Base-by-base conservation (phyloP, 2,113 vertebrate genomes). In the Ornithorhynchus anatinus region DNA sequence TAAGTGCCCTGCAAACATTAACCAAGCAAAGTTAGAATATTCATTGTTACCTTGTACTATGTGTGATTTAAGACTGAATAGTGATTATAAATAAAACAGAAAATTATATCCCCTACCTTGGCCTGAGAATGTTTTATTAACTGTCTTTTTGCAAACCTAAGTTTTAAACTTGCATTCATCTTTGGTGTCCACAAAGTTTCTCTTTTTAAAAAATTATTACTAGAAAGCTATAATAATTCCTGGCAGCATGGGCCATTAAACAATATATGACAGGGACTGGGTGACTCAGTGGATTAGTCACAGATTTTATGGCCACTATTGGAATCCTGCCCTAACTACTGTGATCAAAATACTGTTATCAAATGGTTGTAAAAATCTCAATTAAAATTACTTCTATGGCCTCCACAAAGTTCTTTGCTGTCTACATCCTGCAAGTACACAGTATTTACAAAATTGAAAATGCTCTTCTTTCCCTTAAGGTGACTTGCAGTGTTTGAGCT, bases 1-100 rank as follows among this genome's bases (percentile, higher is more conserved):
- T 96, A 99, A 97, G 97, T 96, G 95, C 96, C 96, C 96, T 95
- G 95, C 94, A 98, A 99, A 97, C 96, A 96, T 96, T 94, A 94
- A 93, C 72, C 92, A 94, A 96, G 94, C 93, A 96, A 96, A 96
- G 94, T 96, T 94, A 89, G 94, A 97, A 95, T 96, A 95, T 93
- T 94, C 92, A 93, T 93, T 84, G 93, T 93, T 92, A 94, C 92
- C 91, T 94, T 92, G 93, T 64, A 93, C 88, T 86, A 82, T 90
- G 92, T 88, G 86, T 83, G 87, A 94, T 95, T 95, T 93, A 86
- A 78, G 58, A 81, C 33, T 45, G 63, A 54, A 61, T 1, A 44
- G 35, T 79, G 73, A 72, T 62, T 74, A 61, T 57, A 84, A 81
- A 78, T 51, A 70, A 81, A 68, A 36, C 68, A 74, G 43, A 42